Evolutionary conservation across 2,888 invertebrate genomes (phyloP).

Genomic region (Rotaria macrura): DNA sequence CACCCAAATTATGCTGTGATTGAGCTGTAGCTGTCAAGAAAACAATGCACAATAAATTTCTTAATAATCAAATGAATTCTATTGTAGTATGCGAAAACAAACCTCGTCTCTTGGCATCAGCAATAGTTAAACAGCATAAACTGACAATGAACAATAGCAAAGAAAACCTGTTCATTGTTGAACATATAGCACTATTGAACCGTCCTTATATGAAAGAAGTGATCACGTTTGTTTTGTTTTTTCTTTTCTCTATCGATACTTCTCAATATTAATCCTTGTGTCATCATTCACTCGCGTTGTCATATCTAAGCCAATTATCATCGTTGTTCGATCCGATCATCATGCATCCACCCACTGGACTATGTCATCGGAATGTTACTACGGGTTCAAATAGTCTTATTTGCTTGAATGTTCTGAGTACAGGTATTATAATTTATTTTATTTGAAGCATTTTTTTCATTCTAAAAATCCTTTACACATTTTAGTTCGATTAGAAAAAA

Average conservation of each 20-base stretch:
- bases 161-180: background rate
- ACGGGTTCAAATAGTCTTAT: background rate
- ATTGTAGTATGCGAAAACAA: background rate
- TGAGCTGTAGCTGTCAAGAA: background rate
- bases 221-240: background rate
- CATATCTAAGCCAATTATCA: background rate
- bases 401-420: background rate
- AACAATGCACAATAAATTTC: background rate
- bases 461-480: too few species aligned
- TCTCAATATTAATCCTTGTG: background rate
- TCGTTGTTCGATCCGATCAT: background rate
- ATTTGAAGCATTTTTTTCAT: background rate
- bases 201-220: background rate
- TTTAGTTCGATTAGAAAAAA: background rate
- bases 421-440: background rate
- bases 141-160: background rate
- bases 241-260: background rate
- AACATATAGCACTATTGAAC: background rate
- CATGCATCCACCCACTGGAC: background rate
- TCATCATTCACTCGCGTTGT: background rate
- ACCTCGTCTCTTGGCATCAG: background rate
- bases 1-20: slow-evolving; percentile 26
- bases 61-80: too few species aligned
- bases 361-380: background rate
- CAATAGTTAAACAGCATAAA: background rate